phyloP scores from a whole-genome alignment of 2,113 vertebrate genomes.

The Heloderma charlesbogerti region DNA sequence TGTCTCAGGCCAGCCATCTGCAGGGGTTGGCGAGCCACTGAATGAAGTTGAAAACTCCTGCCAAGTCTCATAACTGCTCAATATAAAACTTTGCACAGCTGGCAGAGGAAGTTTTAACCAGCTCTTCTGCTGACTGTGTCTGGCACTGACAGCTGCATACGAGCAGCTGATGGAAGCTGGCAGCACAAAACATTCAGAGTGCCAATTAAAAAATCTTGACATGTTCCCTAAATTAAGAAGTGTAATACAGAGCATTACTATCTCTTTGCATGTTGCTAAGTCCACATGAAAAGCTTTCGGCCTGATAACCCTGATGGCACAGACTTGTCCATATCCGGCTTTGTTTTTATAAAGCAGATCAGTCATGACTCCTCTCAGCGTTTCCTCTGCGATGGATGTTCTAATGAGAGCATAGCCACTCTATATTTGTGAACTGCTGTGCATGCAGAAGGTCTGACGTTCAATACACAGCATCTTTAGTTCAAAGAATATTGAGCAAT shows the following conservation, averaged over 20 bases:
- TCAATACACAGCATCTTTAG: neutral
- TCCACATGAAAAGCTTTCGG: slow-evolving; percentile 6
- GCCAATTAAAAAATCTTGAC: slow-evolving; percentile 9
- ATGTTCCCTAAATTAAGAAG: slow-evolving; percentile 37
- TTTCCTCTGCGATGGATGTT: neutral
- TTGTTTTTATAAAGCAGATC: neutral
- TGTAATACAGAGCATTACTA: slow-evolving; percentile 8
- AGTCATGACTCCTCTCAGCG: neutral
- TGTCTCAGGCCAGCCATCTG: neutral
- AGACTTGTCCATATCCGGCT: neutral
- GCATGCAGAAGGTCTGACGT: neutral
- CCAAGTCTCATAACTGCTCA: slow-evolving; percentile 18
- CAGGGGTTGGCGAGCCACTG: neutral
- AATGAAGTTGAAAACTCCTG: neutral
- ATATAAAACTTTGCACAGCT: slow-evolving; percentile 35
- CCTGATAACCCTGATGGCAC: neutral
- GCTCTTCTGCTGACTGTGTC: slow-evolving; percentile 34
- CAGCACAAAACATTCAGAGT: slow-evolving; percentile 28
- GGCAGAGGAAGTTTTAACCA: slow-evolving; percentile 35
- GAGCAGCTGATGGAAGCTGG: slow-evolving; percentile 33
- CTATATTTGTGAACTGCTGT: slow-evolving; percentile 7
- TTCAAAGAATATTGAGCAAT: neutral
- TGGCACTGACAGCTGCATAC: slow-evolving; percentile 35
- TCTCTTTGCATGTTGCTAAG: slow-evolving; percentile 12
- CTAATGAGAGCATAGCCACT: neutral